A percentile compares a stretch with the other conserved stretches of the same genome.
Evolutionary conservation across 1,140 invertebrate genomes (phyloP).

Genomic region (Bacillus rossius): DNA sequence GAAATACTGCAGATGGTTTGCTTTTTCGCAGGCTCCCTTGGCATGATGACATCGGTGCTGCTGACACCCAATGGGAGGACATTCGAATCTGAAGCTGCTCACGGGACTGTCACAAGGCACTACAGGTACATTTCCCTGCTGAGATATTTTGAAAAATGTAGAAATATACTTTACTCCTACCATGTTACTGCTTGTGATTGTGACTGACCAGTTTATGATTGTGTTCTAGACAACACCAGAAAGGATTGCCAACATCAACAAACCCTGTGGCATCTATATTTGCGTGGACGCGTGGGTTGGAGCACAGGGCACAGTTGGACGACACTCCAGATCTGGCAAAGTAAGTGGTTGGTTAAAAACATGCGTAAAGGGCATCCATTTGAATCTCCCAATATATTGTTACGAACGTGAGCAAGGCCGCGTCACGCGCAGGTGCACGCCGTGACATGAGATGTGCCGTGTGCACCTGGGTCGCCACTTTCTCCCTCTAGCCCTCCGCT

Average conservation of each 20-base stretch:
- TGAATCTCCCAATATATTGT: too few relatives aligned
- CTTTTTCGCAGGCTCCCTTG: slow-evolving; percentile 61
- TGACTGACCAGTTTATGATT: neutral
- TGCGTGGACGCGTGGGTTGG: slow-evolving; percentile 83
- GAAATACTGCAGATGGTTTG: neutral
- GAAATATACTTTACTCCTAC: too few relatives aligned
- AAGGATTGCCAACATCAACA: slow-evolving; percentile 79
- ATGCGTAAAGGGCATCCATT: too few relatives aligned
- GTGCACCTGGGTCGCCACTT: too few relatives aligned
- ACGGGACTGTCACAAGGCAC: slow-evolving; percentile 88
- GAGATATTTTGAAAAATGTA: neutral
- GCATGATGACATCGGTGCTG: slow-evolving; percentile 89
- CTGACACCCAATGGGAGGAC: slow-evolving; percentile 90
- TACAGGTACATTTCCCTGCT: slow-evolving; percentile 55
- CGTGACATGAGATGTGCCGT: too few relatives aligned
- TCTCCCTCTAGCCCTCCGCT: too few relatives aligned
- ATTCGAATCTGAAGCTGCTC: slow-evolving; percentile 86
- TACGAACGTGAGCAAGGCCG: too few relatives aligned
- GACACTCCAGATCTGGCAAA: slow-evolving; percentile 62
- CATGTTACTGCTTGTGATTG: too few relatives aligned
- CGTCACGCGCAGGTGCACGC: too few relatives aligned
- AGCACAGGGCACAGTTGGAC: slow-evolving; percentile 79
- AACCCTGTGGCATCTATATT: slow-evolving; percentile 91
- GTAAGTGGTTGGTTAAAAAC: too few relatives aligned
- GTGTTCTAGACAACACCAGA: slow-evolving; percentile 57